Base-by-base conservation (phyloP, 2,113 vertebrate species). In the Xiphophorus couchianus region DNA sequence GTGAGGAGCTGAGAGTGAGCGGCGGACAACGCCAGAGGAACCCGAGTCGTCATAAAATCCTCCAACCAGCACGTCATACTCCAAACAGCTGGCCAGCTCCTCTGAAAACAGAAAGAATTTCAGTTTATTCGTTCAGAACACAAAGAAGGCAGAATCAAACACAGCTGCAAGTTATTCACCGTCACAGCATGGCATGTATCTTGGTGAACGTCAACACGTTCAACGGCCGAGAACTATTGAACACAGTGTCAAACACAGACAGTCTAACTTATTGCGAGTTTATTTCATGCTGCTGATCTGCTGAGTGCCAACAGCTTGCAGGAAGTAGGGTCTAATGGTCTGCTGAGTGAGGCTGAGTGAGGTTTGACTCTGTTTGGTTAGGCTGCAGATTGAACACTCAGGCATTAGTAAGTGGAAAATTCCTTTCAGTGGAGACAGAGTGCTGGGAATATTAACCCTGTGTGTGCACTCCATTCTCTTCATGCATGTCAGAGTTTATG, bases 11-110 rank as follows among this genome's bases (percentile, higher is more conserved):
- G 94, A 96, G 37, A 93, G 90, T n/a, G 94, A 96, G 80, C 80
- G 86, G 54, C 91, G 91, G 48, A 95, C 90, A 82, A 19, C 44
- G 5, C 44, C 14, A 19, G 17, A 48, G 17, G 44, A 48, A 48
- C 44, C 44, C 39, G 88, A 93, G 85, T 96, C 96, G 74, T 96
- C 95, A 81, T 88, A 93, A 58, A 93, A 94, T 60, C 82, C 82
- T 66, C 76, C 71, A 11, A 74, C 54, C 51, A 78, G 44, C 76
- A 91, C 88, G 84, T 95, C 95, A 88, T 81, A 95, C 58, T 96
- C 96, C 87, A 94, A 88, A 94, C 96, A 96, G 84, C 94, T 91
- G 85, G 94, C 86, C 84, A 95, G 93, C 73, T 94, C 93, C 93
- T 97, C 96, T 97, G 93, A 29, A 71, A 31, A 66, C 27, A 84